Evolutionary conservation across 2,797 vertebrate species (phyloP).

Genomic region (Microctenopoma stevenorrisi): DNA sequence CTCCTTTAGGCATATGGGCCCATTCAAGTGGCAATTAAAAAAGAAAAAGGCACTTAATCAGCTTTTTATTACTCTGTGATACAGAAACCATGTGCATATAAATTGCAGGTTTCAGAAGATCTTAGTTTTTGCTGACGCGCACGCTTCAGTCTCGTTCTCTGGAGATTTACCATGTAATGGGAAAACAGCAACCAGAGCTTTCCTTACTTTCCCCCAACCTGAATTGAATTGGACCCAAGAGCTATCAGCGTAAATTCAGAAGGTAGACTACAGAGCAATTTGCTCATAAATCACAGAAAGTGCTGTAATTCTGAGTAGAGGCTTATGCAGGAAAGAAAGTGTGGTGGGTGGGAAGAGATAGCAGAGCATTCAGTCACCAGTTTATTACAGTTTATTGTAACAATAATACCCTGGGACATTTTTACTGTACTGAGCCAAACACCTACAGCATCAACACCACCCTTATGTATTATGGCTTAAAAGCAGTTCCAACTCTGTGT

Average conservation of each 20-base stretch:
- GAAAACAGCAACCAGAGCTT: slow-evolving; percentile 44
- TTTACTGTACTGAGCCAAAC: slow-evolving; percentile 26
- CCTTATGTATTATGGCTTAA: slow-evolving; percentile 1
- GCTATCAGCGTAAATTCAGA: slow-evolving; percentile 57
- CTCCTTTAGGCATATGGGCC: slow-evolving; percentile 29
- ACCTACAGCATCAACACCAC: slow-evolving; percentile 23
- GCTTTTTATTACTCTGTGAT: slow-evolving; percentile 50
- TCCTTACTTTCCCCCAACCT: slow-evolving; percentile 8
- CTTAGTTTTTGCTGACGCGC: slow-evolving; percentile 59
- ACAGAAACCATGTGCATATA: slow-evolving; percentile 53
- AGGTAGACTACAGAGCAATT: slow-evolving; percentile 43
- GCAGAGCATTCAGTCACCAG: slow-evolving; percentile 10
- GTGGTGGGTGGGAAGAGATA: slow-evolving; percentile 23
- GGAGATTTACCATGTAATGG: slow-evolving; percentile 62
- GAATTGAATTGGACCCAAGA: slow-evolving; percentile 57
- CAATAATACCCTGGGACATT: slow-evolving; percentile 24
- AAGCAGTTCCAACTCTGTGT: neutral
- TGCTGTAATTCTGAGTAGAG: slow-evolving; percentile 37
- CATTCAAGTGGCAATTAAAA: slow-evolving; percentile 69
- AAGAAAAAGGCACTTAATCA: slow-evolving; percentile 57
- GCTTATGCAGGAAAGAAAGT: slow-evolving; percentile 24
- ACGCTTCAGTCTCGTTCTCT: slow-evolving; percentile 49
- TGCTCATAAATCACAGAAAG: slow-evolving; percentile 58
- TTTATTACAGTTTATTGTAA: slow-evolving; percentile 32
- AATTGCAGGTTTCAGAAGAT: slow-evolving; percentile 56